A percentile compares a stretch with the other conserved stretches of the same genome.
phyloP scores from a whole-genome alignment of 2,888 invertebrate genomes.

The Onchidella celtica region DNA sequence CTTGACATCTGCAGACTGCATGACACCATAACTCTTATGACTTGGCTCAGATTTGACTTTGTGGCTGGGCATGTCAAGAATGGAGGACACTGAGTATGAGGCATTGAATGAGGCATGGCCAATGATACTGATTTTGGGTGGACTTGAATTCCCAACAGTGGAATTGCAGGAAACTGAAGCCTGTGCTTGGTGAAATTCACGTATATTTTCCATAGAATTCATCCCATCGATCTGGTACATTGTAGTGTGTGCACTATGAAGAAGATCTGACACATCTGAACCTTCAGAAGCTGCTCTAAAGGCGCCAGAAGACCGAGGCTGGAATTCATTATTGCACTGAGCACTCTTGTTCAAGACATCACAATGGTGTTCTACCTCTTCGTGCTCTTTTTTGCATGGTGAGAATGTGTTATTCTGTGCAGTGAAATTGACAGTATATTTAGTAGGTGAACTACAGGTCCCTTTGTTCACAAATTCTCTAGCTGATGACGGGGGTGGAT shows the following conservation, averaged over 20 bases:
- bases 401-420: conserved; percentile 11
- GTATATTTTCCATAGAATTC: conserved; percentile 3
- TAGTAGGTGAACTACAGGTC: background rate
- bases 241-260: conserved; percentile 46
- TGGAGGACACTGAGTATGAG: conserved; percentile 39
- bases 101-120: conserved; percentile 34
- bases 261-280: conserved; percentile 44
- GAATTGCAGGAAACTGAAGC: background rate
- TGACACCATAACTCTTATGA: background rate
- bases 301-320: background rate
- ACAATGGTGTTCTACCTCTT: conserved; percentile 21
- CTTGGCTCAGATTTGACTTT: conserved; percentile 45
- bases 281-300: conserved; percentile 13
- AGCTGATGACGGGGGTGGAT: background rate
- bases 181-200: conserved; percentile 28
- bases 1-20: background rate
- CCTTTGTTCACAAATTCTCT: background rate
- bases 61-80: conserved; percentile 33
- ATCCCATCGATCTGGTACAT: conserved; percentile 37
- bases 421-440: conserved; percentile 4
- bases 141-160: background rate
- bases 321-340: background rate
- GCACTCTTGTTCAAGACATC: conserved; percentile 9
- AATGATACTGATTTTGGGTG: conserved; percentile 19
- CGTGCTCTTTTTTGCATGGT: conserved; percentile 29